Percentiles rank a stretch among this genome's conserved stretches.
These are phyloP conservation scores for Mesorhabditis belari DNA, from an alignment of 2,888 invertebrate species.

Conservation along the genomic window DNA sequence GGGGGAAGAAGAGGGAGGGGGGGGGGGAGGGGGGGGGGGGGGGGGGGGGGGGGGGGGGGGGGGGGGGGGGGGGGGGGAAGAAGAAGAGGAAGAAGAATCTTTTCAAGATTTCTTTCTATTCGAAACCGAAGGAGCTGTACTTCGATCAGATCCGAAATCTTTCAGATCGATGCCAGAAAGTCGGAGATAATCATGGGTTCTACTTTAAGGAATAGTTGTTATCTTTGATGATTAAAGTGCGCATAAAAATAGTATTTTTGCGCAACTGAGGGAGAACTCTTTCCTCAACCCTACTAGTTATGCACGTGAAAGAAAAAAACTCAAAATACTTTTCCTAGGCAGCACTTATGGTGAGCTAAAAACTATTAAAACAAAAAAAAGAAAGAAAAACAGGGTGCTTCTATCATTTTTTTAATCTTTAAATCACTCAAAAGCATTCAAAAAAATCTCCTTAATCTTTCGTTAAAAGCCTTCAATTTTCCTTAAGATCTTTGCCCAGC, in stretches of 20 bases:
- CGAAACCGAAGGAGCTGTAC: not conserved
- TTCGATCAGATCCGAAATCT: no score
- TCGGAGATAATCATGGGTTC: no score
- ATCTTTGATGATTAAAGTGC: no score
- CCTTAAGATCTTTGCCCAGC: constrained; percentile 25
- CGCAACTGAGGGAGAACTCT: no score
- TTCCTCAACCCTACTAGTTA: no score
- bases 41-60: not conserved
- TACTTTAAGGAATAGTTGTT: no score
- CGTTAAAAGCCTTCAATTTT: constrained; percentile 9
- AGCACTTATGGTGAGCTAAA: no score
- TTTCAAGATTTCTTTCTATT: not conserved
- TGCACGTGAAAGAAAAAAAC: no score
- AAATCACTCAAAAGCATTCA: not conserved
- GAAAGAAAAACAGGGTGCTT: not conserved
- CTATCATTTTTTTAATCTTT: not conserved
- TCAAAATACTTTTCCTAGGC: no score
- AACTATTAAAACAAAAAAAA: not conserved
- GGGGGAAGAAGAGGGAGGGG: not conserved
- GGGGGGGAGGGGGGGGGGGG: not conserved
- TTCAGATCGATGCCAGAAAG: no score
- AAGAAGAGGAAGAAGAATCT: not conserved
- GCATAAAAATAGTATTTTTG: no score
- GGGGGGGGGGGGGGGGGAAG: no score
- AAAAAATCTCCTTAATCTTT: not conserved